phyloP scores from a whole-genome alignment of 1,140 invertebrate species.

The Chlorops oryzae region DNA sequence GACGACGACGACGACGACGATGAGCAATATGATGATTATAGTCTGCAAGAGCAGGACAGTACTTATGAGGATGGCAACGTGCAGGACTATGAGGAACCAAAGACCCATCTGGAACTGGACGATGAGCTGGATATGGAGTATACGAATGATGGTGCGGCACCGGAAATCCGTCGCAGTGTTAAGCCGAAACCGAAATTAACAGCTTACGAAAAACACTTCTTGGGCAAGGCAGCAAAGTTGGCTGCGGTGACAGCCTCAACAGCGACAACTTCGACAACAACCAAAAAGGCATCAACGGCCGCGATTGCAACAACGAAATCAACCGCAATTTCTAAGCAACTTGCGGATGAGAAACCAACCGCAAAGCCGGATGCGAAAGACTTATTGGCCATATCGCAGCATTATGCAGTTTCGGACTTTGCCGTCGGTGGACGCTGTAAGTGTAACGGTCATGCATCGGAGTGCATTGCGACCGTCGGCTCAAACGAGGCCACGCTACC shows the following conservation, averaged over 20 bases:
- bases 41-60: constrained; percentile 43
- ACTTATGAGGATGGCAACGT: constrained; percentile 37
- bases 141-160: constrained; percentile 32
- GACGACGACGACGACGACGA: constrained; percentile 36
- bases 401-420: constrained; percentile 94
- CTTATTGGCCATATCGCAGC: constrained; percentile 50
- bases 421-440: constrained; percentile 97
- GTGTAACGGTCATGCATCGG: constrained; percentile 96
- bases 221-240: constrained; percentile 23
- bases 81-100: constrained; percentile 26
- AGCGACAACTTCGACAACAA: constrained; percentile 21
- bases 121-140: constrained; percentile 41
- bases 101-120: constrained; percentile 40
- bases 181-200: constrained; percentile 32
- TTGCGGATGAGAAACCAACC: constrained; percentile 24
- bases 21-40: constrained; percentile 41
- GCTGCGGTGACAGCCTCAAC: constrained; percentile 44
- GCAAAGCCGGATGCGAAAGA: constrained; percentile 31
- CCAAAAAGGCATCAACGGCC: constrained; percentile 38
- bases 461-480: constrained; percentile 60
- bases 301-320: constrained; percentile 4
- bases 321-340: constrained; percentile 14
- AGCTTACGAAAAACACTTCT: constrained; percentile 38
- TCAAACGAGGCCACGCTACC: constrained; percentile 48
- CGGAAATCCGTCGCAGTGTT: too few species aligned